These are phyloP conservation scores for Drosophila rubida DNA, from an alignment of 2,888 invertebrate genomes.

Conservation along the genomic window DNA sequence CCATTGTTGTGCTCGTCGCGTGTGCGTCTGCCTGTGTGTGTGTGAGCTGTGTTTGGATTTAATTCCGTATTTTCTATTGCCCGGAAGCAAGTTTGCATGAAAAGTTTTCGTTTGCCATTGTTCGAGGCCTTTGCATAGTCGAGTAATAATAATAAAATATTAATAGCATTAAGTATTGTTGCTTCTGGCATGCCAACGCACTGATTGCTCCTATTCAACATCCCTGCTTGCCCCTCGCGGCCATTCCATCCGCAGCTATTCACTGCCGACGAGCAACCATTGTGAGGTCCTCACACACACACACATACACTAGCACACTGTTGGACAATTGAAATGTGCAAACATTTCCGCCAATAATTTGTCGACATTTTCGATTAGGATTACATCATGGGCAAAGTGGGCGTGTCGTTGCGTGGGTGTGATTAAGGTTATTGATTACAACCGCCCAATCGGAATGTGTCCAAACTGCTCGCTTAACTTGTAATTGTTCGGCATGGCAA, in stretches of 20 bases:
- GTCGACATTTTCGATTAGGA: slow-evolving; percentile 51
- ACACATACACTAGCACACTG: slow-evolving; percentile 2
- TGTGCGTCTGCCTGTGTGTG: slow-evolving; percentile 2
- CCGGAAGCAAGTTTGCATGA: slow-evolving; percentile 46
- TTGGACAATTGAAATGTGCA: slow-evolving; percentile 51
- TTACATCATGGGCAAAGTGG: slow-evolving; percentile 35
- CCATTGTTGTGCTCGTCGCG: slow-evolving; percentile 44
- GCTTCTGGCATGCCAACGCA: slow-evolving; percentile 31
- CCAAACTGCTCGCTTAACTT: not conserved
- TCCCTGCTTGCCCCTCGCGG: not conserved
- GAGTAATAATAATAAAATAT: slow-evolving; percentile 70
- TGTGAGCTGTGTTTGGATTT: slow-evolving; percentile 33
- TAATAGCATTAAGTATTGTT: slow-evolving; percentile 70
- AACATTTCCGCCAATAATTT: slow-evolving; percentile 66
- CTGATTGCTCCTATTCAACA: slow-evolving; percentile 43
- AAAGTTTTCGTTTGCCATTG: slow-evolving; percentile 56
- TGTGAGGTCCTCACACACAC: slow-evolving; percentile 22
- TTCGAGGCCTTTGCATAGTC: slow-evolving; percentile 62
- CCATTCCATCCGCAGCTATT: not conserved
- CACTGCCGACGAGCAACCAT: slow-evolving; percentile 34
- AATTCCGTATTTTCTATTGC: slow-evolving; percentile 56
- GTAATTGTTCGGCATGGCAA: slow-evolving; percentile 4
- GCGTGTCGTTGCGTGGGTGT: slow-evolving; percentile 10
- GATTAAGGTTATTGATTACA: slow-evolving; percentile 42
- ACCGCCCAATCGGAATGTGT: slow-evolving; percentile 7